A percentile compares a stretch with the other conserved stretches of the same genome.
phyloP scores from a whole-genome alignment of 1,140 invertebrate species.

The Brachionus asplanchnoidis region DNA sequence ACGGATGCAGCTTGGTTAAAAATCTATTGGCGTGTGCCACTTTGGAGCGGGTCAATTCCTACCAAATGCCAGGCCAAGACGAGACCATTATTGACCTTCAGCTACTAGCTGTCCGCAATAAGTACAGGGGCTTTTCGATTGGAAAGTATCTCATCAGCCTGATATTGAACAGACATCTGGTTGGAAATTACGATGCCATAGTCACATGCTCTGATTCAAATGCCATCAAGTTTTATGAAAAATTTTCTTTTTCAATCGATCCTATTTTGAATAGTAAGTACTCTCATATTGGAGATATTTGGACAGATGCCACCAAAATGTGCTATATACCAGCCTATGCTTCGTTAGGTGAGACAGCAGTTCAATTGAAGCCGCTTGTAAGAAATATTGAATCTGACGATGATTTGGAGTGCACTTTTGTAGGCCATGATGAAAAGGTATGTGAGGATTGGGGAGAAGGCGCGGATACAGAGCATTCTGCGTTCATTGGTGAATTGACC shows the following conservation, averaged over 20 bases:
- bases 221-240: conserved; percentile 30
- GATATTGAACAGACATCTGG: neutral
- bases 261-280: conserved; percentile 34
- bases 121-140: conserved; percentile 29
- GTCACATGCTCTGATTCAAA: conserved; percentile 6
- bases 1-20: neutral
- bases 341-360: neutral
- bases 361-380: neutral
- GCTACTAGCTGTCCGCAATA: neutral
- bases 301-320: conserved; percentile 29
- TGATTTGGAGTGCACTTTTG: neutral
- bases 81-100: conserved; percentile 7
- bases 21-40: conserved; percentile 4
- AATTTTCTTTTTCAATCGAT: conserved; percentile 10
- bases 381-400: neutral
- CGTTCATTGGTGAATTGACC: neutral
- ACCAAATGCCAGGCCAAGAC: neutral
- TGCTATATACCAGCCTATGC: conserved; percentile 27
- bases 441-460: neutral
- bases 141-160: conserved; percentile 18
- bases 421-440: neutral
- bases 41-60: neutral
- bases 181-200: conserved; percentile 39
- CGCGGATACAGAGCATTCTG: neutral
- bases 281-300: conserved; percentile 19